These are phyloP conservation scores for Stomatorhinus ivindoensis DNA, from an alignment of 2,113 vertebrate species.

Conservation along the genomic window DNA sequence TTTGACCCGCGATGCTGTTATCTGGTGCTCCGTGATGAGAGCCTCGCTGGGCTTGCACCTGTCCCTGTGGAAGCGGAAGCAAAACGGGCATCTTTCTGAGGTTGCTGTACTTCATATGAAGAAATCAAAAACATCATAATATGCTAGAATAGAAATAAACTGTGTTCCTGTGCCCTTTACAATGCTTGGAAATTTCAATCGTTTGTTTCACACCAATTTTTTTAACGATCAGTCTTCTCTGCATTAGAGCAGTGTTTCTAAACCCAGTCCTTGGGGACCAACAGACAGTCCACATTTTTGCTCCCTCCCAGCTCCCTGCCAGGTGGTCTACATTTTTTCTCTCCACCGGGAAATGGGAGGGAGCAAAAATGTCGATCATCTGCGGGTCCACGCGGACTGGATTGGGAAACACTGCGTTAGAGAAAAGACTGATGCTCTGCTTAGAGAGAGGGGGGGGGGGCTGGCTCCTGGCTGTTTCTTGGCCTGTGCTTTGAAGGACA, in stretches of 20 bases:
- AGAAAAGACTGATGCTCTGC: neutral
- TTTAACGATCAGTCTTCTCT: neutral
- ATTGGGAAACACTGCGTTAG: neutral
- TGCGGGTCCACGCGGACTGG: neutral
- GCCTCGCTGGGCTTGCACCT: no score
- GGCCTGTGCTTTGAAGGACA: neutral
- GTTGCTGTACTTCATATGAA: neutral
- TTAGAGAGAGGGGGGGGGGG: neutral
- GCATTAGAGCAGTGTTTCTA: neutral
- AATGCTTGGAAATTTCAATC: neutral
- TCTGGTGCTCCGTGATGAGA: neutral
- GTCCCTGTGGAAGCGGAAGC: neutral
- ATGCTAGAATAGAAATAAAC: neutral
- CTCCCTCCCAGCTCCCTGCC: neutral
- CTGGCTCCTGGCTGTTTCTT: neutral
- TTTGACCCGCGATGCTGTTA: neutral
- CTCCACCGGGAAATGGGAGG: neutral
- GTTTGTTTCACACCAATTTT: neutral
- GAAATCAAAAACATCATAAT: neutral
- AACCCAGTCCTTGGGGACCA: neutral
- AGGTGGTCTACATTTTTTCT: neutral
- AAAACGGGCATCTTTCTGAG: neutral
- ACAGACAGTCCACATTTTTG: neutral
- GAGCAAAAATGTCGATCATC: neutral
- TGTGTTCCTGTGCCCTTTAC: neutral